phyloP scores from a whole-genome alignment of 2,888 invertebrate species.

The Panorpa germanica region DNA sequence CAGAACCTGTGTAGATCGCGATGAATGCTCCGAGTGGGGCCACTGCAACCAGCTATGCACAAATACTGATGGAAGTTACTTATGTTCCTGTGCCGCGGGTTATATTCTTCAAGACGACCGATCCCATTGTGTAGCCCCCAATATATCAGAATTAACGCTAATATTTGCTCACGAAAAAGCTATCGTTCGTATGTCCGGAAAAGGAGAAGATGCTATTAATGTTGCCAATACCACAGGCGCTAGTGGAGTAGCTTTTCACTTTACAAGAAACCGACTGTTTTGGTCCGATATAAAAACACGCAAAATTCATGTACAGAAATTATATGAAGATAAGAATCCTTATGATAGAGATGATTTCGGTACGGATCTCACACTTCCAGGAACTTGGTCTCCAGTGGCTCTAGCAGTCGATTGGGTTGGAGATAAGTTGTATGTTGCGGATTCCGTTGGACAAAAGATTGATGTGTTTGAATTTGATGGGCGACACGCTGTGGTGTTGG shows the following conservation, averaged over 20 bases:
- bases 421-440: slow-evolving; percentile 88
- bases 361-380: slow-evolving; percentile 53
- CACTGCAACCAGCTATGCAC: slow-evolving; percentile 89
- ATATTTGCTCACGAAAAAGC: slow-evolving; percentile 53
- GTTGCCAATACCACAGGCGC: slow-evolving; percentile 71
- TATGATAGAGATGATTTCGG: slow-evolving; percentile 25
- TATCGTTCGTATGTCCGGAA: slow-evolving; percentile 47
- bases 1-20: slow-evolving; percentile 73
- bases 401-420: slow-evolving; percentile 95
- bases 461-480: slow-evolving; percentile 84
- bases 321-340: too few relatives aligned
- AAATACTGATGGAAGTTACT: slow-evolving; percentile 71
- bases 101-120: slow-evolving; percentile 41
- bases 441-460: slow-evolving; percentile 81
- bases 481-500: slow-evolving; percentile 76
- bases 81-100: slow-evolving; percentile 66
- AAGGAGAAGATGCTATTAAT: slow-evolving; percentile 38
- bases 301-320: slow-evolving; percentile 39
- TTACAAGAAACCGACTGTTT: slow-evolving; percentile 53
- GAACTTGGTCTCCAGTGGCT: slow-evolving; percentile 78
- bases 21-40: slow-evolving; percentile 86
- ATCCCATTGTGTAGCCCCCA: slow-evolving; percentile 41
- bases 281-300: slow-evolving; percentile 83
- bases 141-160: slow-evolving; percentile 35
- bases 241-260: slow-evolving; percentile 74